Evolutionary conservation across 2,888 invertebrate species (phyloP), one percentile per base, ranked within the genome.

Genomic region (Lamproptera curius): DNA sequence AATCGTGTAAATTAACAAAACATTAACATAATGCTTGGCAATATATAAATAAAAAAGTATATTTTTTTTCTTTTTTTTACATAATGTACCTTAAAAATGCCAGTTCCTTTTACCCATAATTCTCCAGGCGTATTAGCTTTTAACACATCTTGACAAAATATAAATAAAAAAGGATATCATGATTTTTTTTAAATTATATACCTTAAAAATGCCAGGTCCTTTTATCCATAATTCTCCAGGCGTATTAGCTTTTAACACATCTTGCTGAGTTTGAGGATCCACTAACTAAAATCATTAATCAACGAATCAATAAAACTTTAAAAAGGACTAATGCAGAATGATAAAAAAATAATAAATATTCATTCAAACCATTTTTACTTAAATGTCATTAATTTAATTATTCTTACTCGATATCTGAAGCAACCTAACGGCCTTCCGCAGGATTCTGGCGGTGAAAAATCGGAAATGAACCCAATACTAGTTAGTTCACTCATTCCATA

Each of bases 181-280:
- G n/a, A 15, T 16, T 36, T 2, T 36, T 8, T 8, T 15, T 4
- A 15, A 2, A 16, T 14, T 15, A 4, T n/a, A n/a, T 59, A 82
- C 86, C 70, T 83, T 81, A 46, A 86, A 83, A 53, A 85, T 59
- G 2, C 70, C 69, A 1, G 82, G 84, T 2, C 87, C 78, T 67
- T 84, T 88, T 1, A 89, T 5, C 74, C 89, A 83, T 8, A 90
- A 57, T 57, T 90, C 90, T 14, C 90, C 90, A 1, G 70, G 63
- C 11, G 75, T 57, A 50, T 88, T 79, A 1, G 88, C 75, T 35
- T 88, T 87, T 2, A 73, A 53, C 11, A 80, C 70, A 39, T 82
- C 74, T 63, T 82, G 61, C 47, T 73, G 70, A 0, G 85, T 88
- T 8, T 83, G 77, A 2, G 68, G 53, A 46, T 89, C 69, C 9